Conservation (phyloP, 2,113 vertebrate species). For the Nothobranchius kuhntae region DNA sequence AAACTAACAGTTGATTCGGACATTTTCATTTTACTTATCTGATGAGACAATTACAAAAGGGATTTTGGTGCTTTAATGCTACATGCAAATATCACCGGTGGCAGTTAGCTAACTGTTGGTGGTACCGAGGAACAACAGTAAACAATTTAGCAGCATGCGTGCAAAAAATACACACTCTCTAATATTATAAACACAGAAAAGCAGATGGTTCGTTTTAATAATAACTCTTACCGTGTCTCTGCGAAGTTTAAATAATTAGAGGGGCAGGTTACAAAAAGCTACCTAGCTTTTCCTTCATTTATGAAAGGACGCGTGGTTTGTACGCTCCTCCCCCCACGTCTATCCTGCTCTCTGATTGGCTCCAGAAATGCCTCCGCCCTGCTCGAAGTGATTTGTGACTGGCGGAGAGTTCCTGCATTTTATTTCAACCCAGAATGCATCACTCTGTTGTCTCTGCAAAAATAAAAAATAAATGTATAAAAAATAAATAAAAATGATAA, state of each 20-base stretch:
- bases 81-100: neutral
- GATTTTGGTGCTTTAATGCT: neutral
- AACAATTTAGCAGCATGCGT: neutral
- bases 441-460: conserved; percentile 14
- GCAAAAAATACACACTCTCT: neutral
- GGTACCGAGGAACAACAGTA: neutral
- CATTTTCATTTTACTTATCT: neutral
- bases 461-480: too few species aligned
- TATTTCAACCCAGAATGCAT: conserved; percentile 95
- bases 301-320: conserved; percentile 73
- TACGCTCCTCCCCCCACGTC: conserved; percentile 70
- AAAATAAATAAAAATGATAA: too few species aligned
- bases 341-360: conserved; percentile 80
- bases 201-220: fast-evolving
- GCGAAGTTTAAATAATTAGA: neutral
- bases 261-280: neutral
- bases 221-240: conserved; percentile 36
- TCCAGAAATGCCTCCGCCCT: conserved; percentile 53
- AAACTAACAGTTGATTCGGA: neutral
- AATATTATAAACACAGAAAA: fast-evolving
- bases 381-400: conserved; percentile 81
- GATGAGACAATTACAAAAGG: neutral
- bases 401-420: conserved; percentile 83
- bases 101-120: neutral
- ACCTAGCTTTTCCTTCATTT: conserved; percentile 46